Evolutionary conservation across 2,888 invertebrate genomes (phyloP), one percentile per base, ranked within the genome.

Genomic region (Tenthredo mesomela): DNA sequence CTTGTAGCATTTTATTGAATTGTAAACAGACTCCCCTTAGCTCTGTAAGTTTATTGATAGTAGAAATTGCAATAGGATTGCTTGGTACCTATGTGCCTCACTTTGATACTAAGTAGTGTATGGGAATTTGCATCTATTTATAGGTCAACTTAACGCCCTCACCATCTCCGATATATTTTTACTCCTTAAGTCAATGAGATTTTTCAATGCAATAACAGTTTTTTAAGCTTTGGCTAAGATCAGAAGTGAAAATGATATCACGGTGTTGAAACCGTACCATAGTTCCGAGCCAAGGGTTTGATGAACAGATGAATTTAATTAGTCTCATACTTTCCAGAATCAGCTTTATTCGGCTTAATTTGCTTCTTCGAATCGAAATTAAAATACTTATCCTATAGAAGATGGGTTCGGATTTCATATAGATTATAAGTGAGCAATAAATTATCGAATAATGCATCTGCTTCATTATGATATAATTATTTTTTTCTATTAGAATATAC

Each of bases 91-190:
- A 21, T 71, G 40, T 18, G 37, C 6, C 70, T 47, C 5, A 2
- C 73, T 43, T 25, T n/a, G 25, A 50, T 75, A 75, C 50, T 29
- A 9, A 5, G 25, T 18, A 75, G 25, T 29, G 33, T 18, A 50
- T 6, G 9, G 50, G 29, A 75, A 75, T 75, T 29, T 5, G 12
- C 25, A 75, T 18, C 29, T 50, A 75, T 75, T 75, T 75, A 50
- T 50, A 75, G 75, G 9, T 29, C 50, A 29, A 50, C 29, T 15
- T 15, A 47, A 50, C 29, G 50, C 75, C 75, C 75, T 47, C 50
- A 75, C 25, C 29, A 75, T 18, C 75, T 18, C 29, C 33, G 75
- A 50, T 75, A 75, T 29, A 75, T 75, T 50, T 75, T 50, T 54
- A 50, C 54, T 54, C 18, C 12, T 33, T 25, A 50, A 50, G 54